A percentile compares a stretch with the other conserved stretches of the same genome.
phyloP scores from a whole-genome alignment of 2,797 vertebrate genomes.

The Scarus forsteni region DNA sequence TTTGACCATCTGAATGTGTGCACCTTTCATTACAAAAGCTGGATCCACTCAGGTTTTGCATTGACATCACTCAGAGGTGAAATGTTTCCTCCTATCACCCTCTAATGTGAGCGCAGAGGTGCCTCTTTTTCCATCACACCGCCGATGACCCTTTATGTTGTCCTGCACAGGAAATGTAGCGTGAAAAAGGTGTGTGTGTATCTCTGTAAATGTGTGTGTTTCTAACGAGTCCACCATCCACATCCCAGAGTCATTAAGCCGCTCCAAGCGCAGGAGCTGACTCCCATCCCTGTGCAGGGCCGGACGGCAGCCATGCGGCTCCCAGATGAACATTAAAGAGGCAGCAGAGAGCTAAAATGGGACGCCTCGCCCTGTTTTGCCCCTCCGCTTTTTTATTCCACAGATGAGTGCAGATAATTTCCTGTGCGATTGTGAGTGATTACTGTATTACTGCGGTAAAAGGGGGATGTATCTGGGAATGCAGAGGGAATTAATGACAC shows the following conservation, averaged over 20 bases:
- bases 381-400: slow-evolving; percentile 87
- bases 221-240: slow-evolving; percentile 75
- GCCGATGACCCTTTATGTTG: slow-evolving; percentile 82
- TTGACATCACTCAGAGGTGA: slow-evolving; percentile 73
- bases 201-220: slow-evolving; percentile 19
- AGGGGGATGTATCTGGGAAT: slow-evolving; percentile 91
- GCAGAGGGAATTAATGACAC: slow-evolving; percentile 97
- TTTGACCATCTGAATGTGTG: slow-evolving; percentile 75
- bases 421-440: slow-evolving; percentile 96
- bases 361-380: slow-evolving; percentile 82
- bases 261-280: slow-evolving; percentile 74
- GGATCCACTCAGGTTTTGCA: slow-evolving; percentile 71
- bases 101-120: slow-evolving; percentile 70
- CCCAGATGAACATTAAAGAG: slow-evolving; percentile 89
- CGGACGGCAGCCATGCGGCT: slow-evolving; percentile 76
- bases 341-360: slow-evolving; percentile 85
- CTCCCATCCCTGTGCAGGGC: slow-evolving; percentile 73
- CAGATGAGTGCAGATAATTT: slow-evolving; percentile 97
- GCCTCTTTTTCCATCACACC: slow-evolving; percentile 70
- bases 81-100: slow-evolving; percentile 60
- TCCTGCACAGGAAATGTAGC: slow-evolving; percentile 84
- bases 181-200: slow-evolving; percentile 78
- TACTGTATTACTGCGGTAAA: slow-evolving; percentile 94
- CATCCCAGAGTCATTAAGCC: slow-evolving; percentile 86
- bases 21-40: slow-evolving; percentile 72